These are phyloP conservation scores for Ditylenchus weischeri DNA, from an alignment of 2,888 invertebrate genomes.

Conservation along the genomic window DNA sequence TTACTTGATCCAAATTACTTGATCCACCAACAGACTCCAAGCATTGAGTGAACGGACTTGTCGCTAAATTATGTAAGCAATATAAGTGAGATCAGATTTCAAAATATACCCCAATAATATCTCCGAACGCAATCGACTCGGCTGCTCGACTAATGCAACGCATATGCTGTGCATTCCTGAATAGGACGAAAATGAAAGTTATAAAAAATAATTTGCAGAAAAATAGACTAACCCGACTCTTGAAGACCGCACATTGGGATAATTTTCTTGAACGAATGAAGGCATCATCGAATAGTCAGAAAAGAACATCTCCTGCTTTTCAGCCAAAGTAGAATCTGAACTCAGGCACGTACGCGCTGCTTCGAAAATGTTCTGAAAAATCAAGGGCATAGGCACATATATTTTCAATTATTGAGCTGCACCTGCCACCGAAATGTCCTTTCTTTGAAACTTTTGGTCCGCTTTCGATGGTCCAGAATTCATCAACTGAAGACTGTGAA, in stretches of 20 bases:
- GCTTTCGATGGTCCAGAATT: conserved; percentile 64
- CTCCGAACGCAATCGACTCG: conserved; percentile 80
- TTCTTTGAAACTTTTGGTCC: conserved; percentile 69
- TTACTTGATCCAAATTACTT: conserved; percentile 63
- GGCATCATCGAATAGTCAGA: conserved; percentile 93
- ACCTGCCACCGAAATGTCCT: conserved; percentile 77
- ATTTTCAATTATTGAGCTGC: background rate
- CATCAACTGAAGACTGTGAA: conserved; percentile 80
- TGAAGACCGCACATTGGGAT: conserved; percentile 61
- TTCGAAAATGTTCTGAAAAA: conserved; percentile 56
- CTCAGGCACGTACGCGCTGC: conserved; percentile 67
- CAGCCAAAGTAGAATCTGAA: conserved; percentile 65
- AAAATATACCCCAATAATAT: conserved; percentile 68
- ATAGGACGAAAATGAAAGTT: conserved; percentile 1
- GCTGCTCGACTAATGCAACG: conserved; percentile 75
- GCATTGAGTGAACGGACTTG: conserved; percentile 71
- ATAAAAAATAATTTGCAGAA: background rate
- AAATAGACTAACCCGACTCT: conserved; percentile 21
- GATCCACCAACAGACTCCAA: conserved; percentile 81
- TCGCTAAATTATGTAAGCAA: conserved; percentile 61
- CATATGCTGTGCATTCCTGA: conserved; percentile 65
- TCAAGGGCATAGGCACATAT: background rate
- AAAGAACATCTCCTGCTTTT: conserved; percentile 77
- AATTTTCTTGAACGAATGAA: conserved; percentile 96
- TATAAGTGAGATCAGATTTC: too few relatives aligned